Conservation (phyloP, 2,797 vertebrate genomes). For the Lepus townsendii region DNA sequence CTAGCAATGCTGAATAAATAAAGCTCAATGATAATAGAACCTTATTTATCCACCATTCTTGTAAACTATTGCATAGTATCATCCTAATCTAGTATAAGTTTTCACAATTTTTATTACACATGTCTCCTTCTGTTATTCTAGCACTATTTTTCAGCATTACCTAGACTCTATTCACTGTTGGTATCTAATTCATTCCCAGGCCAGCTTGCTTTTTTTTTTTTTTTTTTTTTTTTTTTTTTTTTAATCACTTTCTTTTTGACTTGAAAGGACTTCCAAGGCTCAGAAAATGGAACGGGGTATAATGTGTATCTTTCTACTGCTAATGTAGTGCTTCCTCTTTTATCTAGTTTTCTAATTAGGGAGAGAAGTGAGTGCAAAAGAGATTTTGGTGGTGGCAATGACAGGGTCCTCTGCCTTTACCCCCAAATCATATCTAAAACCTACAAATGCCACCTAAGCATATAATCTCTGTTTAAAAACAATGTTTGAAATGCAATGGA, state of each 20-base stretch:
- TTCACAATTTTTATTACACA: not conserved
- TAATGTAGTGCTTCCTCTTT: not conserved
- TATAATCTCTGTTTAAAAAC: not conserved
- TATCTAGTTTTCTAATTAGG: not conserved
- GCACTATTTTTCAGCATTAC: not conserved
- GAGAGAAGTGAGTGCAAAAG: not conserved
- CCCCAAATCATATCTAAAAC: not conserved
- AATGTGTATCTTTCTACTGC: not conserved
- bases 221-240: not conserved
- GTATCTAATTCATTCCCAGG: not conserved
- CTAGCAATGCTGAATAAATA: slow-evolving; percentile 27
- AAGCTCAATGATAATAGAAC: not conserved
- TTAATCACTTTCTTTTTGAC: not conserved
- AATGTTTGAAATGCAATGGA: not conserved
- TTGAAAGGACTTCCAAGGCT: not conserved
- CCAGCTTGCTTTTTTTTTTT: not conserved
- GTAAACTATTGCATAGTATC: not conserved
- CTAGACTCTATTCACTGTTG: not conserved
- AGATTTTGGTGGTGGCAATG: not conserved
- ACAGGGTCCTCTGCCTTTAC: not conserved
- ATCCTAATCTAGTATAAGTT: not conserved
- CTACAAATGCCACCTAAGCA: not conserved
- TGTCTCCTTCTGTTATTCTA: not conserved
- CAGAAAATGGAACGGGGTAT: not conserved
- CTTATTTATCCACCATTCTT: not conserved